A percentile compares a stretch with the other conserved stretches of the same genome.
Conservation (phyloP, 2,113 vertebrate species). For the Ursus arctos region DNA sequence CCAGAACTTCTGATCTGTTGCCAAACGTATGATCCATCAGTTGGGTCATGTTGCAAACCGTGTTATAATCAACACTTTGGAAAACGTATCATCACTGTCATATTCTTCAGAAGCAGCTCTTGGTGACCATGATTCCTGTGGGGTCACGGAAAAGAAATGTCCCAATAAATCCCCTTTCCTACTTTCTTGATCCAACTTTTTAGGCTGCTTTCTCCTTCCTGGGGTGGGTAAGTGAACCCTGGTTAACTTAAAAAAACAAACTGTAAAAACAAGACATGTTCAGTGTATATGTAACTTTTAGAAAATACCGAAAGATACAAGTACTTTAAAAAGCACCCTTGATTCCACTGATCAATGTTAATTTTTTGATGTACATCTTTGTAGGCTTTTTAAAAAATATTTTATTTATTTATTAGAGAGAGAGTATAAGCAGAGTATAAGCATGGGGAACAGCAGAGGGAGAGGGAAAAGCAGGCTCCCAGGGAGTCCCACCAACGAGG, state of each 20-base stretch:
- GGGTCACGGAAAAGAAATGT: not conserved
- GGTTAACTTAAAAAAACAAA: not conserved
- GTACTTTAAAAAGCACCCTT: not conserved
- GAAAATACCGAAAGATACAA: conserved; percentile 24
- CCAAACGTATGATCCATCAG: not conserved
- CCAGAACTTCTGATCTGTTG: not conserved
- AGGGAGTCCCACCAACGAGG: too few relatives aligned
- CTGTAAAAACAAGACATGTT: not conserved
- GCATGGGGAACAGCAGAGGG: too few relatives aligned
- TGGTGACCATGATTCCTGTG: not conserved
- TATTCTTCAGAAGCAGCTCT: not conserved
- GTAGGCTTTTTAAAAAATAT: not conserved
- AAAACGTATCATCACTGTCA: not conserved
- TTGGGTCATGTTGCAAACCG: not conserved
- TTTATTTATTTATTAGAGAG: too few relatives aligned
- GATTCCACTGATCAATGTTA: not conserved
- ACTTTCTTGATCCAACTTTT: not conserved
- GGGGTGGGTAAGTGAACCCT: not conserved
- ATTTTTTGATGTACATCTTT: not conserved
- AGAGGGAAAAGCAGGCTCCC: too few relatives aligned
- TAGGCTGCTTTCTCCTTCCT: not conserved
- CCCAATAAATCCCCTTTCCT: not conserved
- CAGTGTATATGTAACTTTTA: not conserved
- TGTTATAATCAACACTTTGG: not conserved
- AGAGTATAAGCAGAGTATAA: too few relatives aligned